These are phyloP conservation scores for Thysanoteuthis rhombus DNA, from an alignment of 2,888 invertebrate genomes.

Conservation along the genomic window DNA sequence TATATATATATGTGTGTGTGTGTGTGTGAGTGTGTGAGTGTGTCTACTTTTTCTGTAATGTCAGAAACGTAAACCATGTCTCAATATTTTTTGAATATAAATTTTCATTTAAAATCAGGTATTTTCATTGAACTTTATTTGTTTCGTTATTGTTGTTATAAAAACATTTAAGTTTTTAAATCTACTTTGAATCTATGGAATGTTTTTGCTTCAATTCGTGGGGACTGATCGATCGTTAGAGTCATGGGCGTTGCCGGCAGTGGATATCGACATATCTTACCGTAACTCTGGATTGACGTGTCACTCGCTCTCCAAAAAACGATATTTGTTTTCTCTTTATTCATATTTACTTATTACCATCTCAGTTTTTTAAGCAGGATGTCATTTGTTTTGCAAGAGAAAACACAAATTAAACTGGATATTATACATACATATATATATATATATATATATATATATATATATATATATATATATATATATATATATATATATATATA, in stretches of 20 bases:
- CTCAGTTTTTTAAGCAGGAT: not conserved
- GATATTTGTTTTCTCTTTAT: not conserved
- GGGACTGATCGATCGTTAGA: too few relatives aligned
- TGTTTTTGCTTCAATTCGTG: too few relatives aligned
- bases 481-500: too few relatives aligned
- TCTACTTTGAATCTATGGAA: too few relatives aligned
- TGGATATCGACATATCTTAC: not conserved
- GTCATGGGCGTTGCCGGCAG: not conserved
- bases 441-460: conserved; percentile 1
- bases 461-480: too few relatives aligned
- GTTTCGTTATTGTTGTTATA: not conserved
- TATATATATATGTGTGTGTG: too few relatives aligned
- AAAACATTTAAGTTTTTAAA: too few relatives aligned
- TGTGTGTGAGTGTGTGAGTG: too few relatives aligned
- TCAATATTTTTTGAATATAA: too few relatives aligned
- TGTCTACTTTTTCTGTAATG: too few relatives aligned
- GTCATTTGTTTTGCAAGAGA: conserved; percentile 12
- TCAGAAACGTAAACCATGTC: too few relatives aligned
- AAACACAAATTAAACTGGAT: not conserved
- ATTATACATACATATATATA: not conserved
- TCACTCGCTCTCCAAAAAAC: not conserved
- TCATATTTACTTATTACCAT: not conserved
- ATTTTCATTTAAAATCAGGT: too few relatives aligned
- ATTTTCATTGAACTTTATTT: not conserved
- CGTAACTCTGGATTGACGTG: not conserved